phyloP scores from a whole-genome alignment of 2,888 invertebrate species.

The Pollenia angustigena region DNA sequence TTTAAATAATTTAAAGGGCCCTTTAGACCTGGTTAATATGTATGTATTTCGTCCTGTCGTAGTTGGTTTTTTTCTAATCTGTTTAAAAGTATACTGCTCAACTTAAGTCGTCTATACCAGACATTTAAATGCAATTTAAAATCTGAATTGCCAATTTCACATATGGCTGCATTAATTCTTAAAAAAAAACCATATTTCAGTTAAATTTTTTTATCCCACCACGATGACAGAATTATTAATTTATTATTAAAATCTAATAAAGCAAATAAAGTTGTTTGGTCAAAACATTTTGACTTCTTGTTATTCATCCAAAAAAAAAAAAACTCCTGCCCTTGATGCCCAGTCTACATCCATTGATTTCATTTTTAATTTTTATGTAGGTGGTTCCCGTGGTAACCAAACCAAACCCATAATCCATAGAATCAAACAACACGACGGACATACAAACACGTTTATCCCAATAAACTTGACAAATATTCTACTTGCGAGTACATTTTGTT shows the following conservation, averaged over 20 bases:
- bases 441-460: constrained; percentile 44
- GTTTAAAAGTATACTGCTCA: background rate
- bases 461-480: constrained; percentile 65
- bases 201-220: constrained; percentile 32
- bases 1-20: no score
- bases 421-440: background rate
- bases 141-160: constrained; percentile 30
- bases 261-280: constrained; percentile 55
- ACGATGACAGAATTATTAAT: constrained; percentile 73
- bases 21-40: no score
- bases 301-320: constrained; percentile 31
- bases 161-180: constrained; percentile 15
- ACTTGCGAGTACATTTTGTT: constrained; percentile 8
- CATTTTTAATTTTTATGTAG: constrained; percentile 13
- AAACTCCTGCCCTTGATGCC: background rate
- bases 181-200: constrained; percentile 15
- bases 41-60: no score
- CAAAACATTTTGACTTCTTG: constrained; percentile 63
- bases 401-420: constrained; percentile 59
- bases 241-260: constrained; percentile 63
- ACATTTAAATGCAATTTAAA: background rate
- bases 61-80: background rate
- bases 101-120: constrained; percentile 1
- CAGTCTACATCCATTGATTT: constrained; percentile 15
- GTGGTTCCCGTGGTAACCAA: constrained; percentile 62